These are phyloP conservation scores for Parnassius mnemosyne DNA, from an alignment of 2,888 invertebrate genomes.

Conservation along the genomic window DNA sequence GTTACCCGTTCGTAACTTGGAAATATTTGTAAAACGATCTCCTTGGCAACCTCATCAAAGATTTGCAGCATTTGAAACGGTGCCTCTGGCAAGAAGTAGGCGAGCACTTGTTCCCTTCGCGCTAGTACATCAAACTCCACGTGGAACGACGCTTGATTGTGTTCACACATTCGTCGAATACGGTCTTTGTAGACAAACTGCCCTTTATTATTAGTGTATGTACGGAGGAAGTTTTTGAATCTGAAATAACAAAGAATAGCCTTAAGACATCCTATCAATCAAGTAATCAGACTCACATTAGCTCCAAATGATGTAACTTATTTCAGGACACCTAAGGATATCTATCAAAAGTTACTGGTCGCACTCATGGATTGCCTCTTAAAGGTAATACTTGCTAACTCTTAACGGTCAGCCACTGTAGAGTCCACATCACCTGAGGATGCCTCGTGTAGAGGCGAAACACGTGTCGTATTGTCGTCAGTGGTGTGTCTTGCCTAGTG, in stretches of 20 bases:
- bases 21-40: constrained; percentile 95
- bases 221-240: constrained; percentile 95
- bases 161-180: constrained; percentile 96
- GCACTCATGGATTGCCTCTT: no score
- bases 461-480: no score
- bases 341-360: no score
- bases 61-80: constrained; percentile 98
- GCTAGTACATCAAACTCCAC: constrained; percentile 97
- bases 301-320: no score
- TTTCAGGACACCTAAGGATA: no score
- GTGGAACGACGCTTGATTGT: constrained; percentile 92
- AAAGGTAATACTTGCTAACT: no score
- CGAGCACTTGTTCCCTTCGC: constrained; percentile 93
- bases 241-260: constrained; percentile 44
- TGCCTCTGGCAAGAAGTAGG: constrained; percentile 98
- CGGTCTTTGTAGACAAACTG: constrained; percentile 95
- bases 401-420: no score
- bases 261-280: no score
- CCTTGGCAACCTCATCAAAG: constrained; percentile 96
- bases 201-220: constrained; percentile 92
- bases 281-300: no score
- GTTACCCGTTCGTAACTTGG: constrained; percentile 98
- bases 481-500: no score
- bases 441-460: no score
- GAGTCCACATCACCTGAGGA: no score